Evolutionary conservation across 1,140 invertebrate genomes (phyloP), one percentile per base, ranked within the genome.

Genomic region (Drosophila ogumai): DNA sequence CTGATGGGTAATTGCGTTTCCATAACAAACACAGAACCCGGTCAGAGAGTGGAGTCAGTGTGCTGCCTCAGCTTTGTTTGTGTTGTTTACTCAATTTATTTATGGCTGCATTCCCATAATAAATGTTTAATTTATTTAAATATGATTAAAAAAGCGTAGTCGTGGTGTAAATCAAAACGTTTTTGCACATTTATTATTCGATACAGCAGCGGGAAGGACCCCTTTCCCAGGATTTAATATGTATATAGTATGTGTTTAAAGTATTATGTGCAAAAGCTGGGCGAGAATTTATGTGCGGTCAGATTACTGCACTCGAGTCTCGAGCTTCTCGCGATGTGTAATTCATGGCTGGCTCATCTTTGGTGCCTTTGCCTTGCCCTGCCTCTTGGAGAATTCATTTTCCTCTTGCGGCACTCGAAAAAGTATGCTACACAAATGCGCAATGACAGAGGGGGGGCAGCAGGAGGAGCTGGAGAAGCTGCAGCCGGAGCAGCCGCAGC

Each of bases 61-160:
- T 28, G 25, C 25, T 32, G 36, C 54, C 41, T 40, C 31, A 65
- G 61, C 15, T 47, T 75, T 40, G 41, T 49, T 71, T 13, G 52
- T 44, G 64, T 64, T 55, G 73, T 84, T 87, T 87, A 69, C 71
- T 44, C 79, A 73, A 90, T 77, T 87, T 90, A 90, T 87, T 90
- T 88, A 87, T 90, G 55, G 73, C 64, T 46, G 67, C 67, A 78
- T 60, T 90, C 90, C 63, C 81, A 81, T 77, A 81, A 90, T 87
- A 84, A 87, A 87, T 90, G 81, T 84, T 88, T 87, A 90, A 87
- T 87, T 87, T 90, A 80, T 87, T 80, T 76, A 90, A 80, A 87
- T 90, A 87, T 87, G 81, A 84, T 87, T 87, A 85, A 80, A 78
- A 88, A 64, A 71, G 67, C 80, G 50, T 46, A 46, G 61, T 71